A percentile compares a stretch with the other conserved stretches of the same genome.
phyloP scores from a whole-genome alignment of 1,140 invertebrate genomes.

The Drosophila lacteicornis region DNA sequence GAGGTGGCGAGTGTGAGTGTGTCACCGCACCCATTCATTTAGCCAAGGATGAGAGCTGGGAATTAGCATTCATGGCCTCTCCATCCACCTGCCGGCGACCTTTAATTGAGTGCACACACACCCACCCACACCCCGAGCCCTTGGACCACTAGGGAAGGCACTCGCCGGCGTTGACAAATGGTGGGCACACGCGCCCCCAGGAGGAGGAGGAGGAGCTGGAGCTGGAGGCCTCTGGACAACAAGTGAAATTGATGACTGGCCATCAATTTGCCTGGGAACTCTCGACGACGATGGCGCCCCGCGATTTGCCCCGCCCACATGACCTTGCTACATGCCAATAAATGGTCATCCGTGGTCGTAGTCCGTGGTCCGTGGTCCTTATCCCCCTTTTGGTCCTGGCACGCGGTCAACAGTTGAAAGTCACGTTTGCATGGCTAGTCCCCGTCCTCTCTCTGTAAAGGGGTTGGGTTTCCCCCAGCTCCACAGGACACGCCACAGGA shows the following conservation, averaged over 20 bases:
- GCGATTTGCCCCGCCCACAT: constrained; percentile 58
- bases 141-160: constrained; percentile 6
- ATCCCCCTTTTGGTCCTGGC: constrained; percentile 33
- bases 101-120: constrained; percentile 72
- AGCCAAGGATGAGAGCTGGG: constrained; percentile 24
- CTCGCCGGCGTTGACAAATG: constrained; percentile 66
- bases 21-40: constrained; percentile 33
- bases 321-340: constrained; percentile 79
- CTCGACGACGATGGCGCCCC: constrained; percentile 29
- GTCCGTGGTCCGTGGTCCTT: background rate
- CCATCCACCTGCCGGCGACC: constrained; percentile 28
- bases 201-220: background rate
- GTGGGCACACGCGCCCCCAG: constrained; percentile 27
- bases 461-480: background rate
- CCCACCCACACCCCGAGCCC: constrained; percentile 30
- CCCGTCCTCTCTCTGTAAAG: constrained; percentile 17
- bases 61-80: constrained; percentile 44
- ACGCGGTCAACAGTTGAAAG: constrained; percentile 76
- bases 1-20: background rate
- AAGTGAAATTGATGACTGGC: constrained; percentile 81
- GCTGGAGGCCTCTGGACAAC: constrained; percentile 45
- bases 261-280: constrained; percentile 72
- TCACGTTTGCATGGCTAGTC: constrained; percentile 69
- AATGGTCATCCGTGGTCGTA: constrained; percentile 53
- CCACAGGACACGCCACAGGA: constrained; percentile 78